A percentile compares a stretch with the other conserved stretches of the same genome.
phyloP scores from a whole-genome alignment of 2,113 vertebrate genomes.

The Halcyon senegalensis region DNA sequence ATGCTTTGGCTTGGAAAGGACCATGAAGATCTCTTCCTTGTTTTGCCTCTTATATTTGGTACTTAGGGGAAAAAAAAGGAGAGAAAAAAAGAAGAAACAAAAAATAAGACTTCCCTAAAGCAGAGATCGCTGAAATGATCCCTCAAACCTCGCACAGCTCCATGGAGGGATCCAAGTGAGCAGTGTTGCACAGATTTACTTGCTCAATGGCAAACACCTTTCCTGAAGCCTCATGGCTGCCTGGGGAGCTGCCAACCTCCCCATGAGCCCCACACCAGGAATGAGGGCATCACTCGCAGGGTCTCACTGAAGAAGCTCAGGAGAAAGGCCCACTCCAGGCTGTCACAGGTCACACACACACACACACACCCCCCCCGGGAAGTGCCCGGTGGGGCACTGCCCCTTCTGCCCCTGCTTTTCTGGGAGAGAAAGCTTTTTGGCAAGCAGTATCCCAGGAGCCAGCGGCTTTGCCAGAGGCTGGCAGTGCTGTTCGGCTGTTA shows the following conservation, averaged over 20 bases:
- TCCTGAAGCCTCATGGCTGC: not conserved
- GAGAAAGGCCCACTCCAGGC: not conserved
- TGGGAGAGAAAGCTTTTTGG: not conserved
- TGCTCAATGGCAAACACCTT: not conserved
- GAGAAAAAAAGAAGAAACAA: not conserved
- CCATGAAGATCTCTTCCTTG: not conserved
- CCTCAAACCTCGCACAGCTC: not conserved
- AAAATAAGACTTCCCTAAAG: not conserved
- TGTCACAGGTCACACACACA: accelerated
- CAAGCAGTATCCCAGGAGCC: not conserved
- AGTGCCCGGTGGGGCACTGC: accelerated
- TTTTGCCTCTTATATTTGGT: not conserved
- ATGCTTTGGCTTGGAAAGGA: not conserved
- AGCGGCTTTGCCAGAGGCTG: not conserved
- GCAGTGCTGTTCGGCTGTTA: not conserved
- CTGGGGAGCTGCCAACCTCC: not conserved
- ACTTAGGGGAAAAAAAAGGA: not conserved
- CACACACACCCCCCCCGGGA: accelerated
- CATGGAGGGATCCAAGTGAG: accelerated
- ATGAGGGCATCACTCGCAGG: accelerated
- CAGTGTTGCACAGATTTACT: not conserved
- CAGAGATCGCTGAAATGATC: accelerated
- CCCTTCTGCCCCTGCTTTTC: not conserved
- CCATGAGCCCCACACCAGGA: accelerated
- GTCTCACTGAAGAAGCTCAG: accelerated